Percentiles rank a stretch among this genome's conserved stretches.
Evolutionary conservation across 2,797 vertebrate species (phyloP).

Genomic region (Clarias fuscus): DNA sequence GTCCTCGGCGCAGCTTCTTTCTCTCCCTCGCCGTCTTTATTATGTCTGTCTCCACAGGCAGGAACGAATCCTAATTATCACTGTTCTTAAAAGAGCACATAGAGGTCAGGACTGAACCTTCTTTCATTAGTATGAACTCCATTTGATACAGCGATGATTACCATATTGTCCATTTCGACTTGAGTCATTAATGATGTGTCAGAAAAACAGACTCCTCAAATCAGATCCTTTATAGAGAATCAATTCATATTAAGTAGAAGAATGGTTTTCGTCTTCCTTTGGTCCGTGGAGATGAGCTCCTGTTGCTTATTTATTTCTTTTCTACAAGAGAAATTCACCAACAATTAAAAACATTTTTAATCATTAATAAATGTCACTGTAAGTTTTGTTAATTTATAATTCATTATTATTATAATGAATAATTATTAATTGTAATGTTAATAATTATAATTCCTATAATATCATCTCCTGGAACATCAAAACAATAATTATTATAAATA

Average conservation of each 20-base stretch:
- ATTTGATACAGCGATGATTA: not conserved
- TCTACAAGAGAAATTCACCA: too few relatives aligned
- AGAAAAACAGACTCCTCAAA: not conserved
- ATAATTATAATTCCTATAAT: too few relatives aligned
- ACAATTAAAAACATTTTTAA: not conserved
- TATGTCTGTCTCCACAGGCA: not conserved
- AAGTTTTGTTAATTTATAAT: not conserved
- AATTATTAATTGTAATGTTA: too few relatives aligned
- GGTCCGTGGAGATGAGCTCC: too few relatives aligned
- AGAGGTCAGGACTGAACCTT: not conserved
- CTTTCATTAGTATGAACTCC: not conserved
- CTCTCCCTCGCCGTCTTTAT: not conserved
- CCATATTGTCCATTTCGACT: not conserved
- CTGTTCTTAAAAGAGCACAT: conserved; percentile 2
- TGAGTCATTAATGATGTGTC: not conserved
- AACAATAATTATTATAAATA: too few relatives aligned
- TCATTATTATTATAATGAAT: not conserved
- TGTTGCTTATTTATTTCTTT: too few relatives aligned
- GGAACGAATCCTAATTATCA: conserved; percentile 10
- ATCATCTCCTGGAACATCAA: too few relatives aligned
- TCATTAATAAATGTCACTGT: not conserved
- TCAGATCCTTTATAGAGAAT: not conserved
- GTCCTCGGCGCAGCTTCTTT: not conserved
- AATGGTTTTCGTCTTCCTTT: too few relatives aligned
- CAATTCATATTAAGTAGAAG: not conserved